Base-by-base conservation (phyloP, 2,797 vertebrate genomes). In the Crocodylus rhombifer region DNA sequence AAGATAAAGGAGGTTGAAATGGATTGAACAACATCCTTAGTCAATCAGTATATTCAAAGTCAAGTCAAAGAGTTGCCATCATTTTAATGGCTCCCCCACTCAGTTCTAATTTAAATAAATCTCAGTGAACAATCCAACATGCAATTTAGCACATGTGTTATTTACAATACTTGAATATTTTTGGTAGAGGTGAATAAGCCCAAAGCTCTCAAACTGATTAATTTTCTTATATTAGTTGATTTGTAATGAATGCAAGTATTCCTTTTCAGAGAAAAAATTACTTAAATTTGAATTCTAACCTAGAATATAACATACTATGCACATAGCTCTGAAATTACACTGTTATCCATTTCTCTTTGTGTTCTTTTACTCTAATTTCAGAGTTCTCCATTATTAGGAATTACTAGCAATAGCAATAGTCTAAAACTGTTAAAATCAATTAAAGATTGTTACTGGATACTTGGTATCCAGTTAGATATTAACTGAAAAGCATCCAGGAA, bases 101-200 rank as follows among this genome's bases (percentile, higher is more conserved):
- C 79, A 88, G 77, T 91, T 85, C 42, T 82, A 67, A 75, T 93
- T 87, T 77, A 82, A 65, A 91, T 92, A 16, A 63, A n/a, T 80
- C 77, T 80, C 87, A 92, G 42, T 88, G 84, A 89, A 88, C 25
- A 82, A 36, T 86, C 88, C 94, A 73, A 83, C 78, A 67, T 88
- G 77, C 69, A 84, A 91, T 73, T 74, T 84, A 87, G 78, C 0
- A 0, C 67, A 80, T 89, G 56, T 87, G 28, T 77, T 88, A 6
- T 87, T 95, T 91, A 95, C 76, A 62, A 30, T n/a, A 65, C 83
- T 65, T 74, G 64, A 86, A 65, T 84, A 55, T 82, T 93, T 91
- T 89, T 87, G 78, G 74, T 64, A 90, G 76, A 87, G 81, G 87
- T 84, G 90, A 89, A 87, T 80, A 33, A 76, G 5, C 77, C 21